Base-by-base conservation (phyloP, 2,113 vertebrate species). In the Muntiacus reevesi region DNA sequence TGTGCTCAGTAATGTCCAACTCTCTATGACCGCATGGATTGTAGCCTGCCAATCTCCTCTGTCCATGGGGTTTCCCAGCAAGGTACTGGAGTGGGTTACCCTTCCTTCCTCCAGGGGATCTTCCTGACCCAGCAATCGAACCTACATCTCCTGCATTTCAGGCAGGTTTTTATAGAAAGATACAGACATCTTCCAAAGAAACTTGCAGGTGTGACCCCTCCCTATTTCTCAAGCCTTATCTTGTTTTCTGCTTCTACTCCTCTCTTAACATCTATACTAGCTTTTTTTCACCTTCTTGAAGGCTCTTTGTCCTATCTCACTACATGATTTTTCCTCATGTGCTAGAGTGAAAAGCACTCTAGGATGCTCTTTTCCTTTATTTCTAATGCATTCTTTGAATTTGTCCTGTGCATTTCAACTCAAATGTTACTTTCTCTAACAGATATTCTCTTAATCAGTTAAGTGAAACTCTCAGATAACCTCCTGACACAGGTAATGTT, bases 201-300 rank as follows among this genome's bases (percentile, higher is more conserved):
- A 25, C 14, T 33, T 87, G 6, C 14, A 90, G 11, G 2, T 76
- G 7, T 64, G 54, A 6, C 2, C 6, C 12, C 15, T 43, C 33
- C 15, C 11, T 36, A 25, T 13, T 28, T 87, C 10, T 59, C 30
- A 90, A 23, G 30, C 7, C 6, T 93, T 4, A 16, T 21, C 9
- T 64, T 83, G 17, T 1, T 1, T 5, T 8, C 9, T 1, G 4
- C 1, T 3, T 50, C 16, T 10, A 30, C 21, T 82, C 6, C 11
- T 81, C 64, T 4, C 19, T 71, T 47, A 40, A 47, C 8, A 7
- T 40, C 28, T 36, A 19, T 23, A 17, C 45, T 47, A 55, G 16
- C 14, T 16, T 19, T 45, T 12, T 71, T 92, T 50, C n/a, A 40
- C 2, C 43, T 60, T 93, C 17, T 47, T 28, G 1, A 33, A 33